phyloP scores from a whole-genome alignment of 2,113 vertebrate species.

The Acinonyx jubatus region DNA sequence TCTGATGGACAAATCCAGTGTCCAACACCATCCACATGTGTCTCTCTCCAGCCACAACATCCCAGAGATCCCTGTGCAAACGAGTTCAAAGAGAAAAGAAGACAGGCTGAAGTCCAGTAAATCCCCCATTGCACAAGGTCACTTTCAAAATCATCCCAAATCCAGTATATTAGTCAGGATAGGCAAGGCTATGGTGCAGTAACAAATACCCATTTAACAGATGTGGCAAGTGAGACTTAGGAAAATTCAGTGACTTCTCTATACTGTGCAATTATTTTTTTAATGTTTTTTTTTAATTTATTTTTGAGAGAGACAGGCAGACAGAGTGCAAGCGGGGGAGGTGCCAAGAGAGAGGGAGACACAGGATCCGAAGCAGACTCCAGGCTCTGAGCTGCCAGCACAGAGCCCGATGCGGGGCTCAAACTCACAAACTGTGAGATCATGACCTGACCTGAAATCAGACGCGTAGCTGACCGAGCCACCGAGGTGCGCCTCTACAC shows the following conservation, averaged over 20 bases:
- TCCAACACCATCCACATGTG: accelerated
- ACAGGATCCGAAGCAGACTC: too few species aligned
- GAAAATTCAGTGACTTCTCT: background rate
- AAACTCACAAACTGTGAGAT: too few species aligned
- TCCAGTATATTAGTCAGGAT: background rate
- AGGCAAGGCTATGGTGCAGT: background rate
- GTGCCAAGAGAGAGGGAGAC: too few species aligned
- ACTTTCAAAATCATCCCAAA: background rate
- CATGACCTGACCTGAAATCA: too few species aligned
- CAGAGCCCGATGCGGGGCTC: too few species aligned
- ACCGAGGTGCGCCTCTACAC: background rate
- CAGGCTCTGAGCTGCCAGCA: too few species aligned
- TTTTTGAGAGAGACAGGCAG: too few species aligned
- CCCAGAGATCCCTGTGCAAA: background rate
- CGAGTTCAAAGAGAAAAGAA: background rate
- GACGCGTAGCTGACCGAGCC: too few species aligned
- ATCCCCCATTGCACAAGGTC: background rate
- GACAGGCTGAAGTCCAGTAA: background rate
- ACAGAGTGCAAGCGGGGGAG: too few species aligned
- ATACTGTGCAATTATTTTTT: background rate
- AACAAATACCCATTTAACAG: background rate
- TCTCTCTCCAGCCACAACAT: background rate
- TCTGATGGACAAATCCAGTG: background rate
- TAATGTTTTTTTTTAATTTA: too few species aligned
- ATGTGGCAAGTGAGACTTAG: background rate